Evolutionary conservation across 2,888 invertebrate species (phyloP), one percentile per base, ranked within the genome.

Genomic region (Caenorhabditis panamensis): DNA sequence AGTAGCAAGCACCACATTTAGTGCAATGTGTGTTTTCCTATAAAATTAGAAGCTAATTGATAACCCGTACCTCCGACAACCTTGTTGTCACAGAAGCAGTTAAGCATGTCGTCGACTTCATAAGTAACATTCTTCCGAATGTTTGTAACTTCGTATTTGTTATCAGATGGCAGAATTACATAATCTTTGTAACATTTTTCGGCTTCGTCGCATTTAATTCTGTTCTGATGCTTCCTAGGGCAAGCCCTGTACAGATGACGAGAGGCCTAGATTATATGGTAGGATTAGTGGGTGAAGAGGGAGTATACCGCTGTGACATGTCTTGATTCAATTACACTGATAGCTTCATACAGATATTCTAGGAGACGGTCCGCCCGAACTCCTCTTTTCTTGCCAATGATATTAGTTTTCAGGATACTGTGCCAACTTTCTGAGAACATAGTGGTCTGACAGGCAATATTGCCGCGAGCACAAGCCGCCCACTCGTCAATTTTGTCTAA

Each of bases 381-480:
- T 6, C 28, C 24, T 9, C 20, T 51, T n/a, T 62, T 62, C 3
- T 16, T n/a, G 1, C n/a, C 41, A 13, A 61, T 24, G 26, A 71
- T 36, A 4, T 41, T 2, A 9, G 16, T 49, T 51, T 69, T 71
- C 22, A 71, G 20, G 2, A 53, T 9, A 1, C 28, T 37, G 41
- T 71, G 61, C 51, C 51, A 71, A 1, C 22, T 13, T 49, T 71
- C 71, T 8, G 61, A 22, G 13, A 36, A 62, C 71, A 71, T 71
- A 2, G 53, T 36, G 0, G 71, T 71, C 9, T 71, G 71, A 24
- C 44, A 61, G 1, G 28, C 8, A 9, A 61, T 51, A 13, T 31
- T 9, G n/a, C 4, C 26, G 22, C 71, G 16, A 8, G 28, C 26
- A 28, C 24, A 6, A 2, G 61, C 22, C 8, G 71, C 20, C 71